These are phyloP conservation scores for Temnothorax unifasciatus DNA, from an alignment of 2,888 invertebrate species.

Conservation along the genomic window DNA sequence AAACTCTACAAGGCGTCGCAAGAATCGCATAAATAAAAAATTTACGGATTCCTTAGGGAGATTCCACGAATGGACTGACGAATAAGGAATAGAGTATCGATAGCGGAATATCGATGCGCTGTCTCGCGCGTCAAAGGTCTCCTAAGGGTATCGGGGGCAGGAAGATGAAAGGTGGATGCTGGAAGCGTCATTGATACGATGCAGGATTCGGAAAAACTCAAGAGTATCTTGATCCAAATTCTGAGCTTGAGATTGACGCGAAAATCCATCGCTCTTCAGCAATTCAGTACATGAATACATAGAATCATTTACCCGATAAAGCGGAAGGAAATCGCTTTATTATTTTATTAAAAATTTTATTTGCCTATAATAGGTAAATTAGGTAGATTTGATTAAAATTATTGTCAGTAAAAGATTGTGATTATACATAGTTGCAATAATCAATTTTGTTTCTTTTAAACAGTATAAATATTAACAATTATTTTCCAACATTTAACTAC, in stretches of 20 bases:
- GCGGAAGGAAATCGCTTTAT: background rate
- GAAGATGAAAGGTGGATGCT: background rate
- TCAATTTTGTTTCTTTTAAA: background rate
- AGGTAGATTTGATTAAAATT: no score
- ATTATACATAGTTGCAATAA: background rate
- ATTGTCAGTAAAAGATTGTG: background rate
- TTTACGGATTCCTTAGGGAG: background rate
- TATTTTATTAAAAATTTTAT: background rate
- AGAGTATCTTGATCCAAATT: conserved; percentile 37
- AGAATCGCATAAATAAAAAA: conserved; percentile 37
- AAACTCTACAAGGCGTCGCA: conserved; percentile 16
- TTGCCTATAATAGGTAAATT: background rate
- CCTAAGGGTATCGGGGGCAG: conserved; percentile 17
- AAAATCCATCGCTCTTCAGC: conserved; percentile 8
- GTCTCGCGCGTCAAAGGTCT: conserved; percentile 29
- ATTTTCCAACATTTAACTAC: background rate
- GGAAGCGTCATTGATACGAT: conserved; percentile 27
- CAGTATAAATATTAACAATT: background rate
- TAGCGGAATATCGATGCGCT: conserved; percentile 45
- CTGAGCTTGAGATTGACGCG: conserved; percentile 6
- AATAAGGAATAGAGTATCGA: conserved; percentile 28
- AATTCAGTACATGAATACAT: background rate
- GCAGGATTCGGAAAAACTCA: conserved; percentile 25
- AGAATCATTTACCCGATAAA: background rate
- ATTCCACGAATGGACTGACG: background rate